phyloP scores from a whole-genome alignment of 1,140 invertebrate species.

The Chionoecetes opilio region DNA sequence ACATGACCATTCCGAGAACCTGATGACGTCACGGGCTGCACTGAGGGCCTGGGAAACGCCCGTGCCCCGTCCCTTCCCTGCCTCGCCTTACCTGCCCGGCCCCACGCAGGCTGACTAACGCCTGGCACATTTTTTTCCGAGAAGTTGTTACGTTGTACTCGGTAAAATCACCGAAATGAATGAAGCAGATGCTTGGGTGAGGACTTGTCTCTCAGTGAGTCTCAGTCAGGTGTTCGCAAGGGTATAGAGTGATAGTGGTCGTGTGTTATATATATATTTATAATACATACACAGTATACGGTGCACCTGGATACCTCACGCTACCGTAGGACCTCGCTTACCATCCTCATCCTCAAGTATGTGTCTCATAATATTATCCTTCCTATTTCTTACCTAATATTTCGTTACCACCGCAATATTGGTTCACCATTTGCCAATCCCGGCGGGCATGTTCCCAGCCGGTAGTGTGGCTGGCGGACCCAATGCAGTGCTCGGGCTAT shows the following conservation, averaged over 20 bases:
- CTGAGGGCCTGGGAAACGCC: background rate
- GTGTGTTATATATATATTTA: background rate
- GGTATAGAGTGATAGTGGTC: background rate
- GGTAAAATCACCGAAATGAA: background rate
- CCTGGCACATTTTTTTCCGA: background rate
- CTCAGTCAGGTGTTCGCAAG: background rate
- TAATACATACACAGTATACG: background rate
- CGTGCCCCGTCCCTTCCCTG: too few relatives aligned
- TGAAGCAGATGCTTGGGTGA: background rate
- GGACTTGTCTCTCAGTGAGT: background rate
- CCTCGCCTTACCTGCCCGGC: background rate
- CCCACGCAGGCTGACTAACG: slow-evolving; percentile 37
- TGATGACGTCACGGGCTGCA: slow-evolving; percentile 45
- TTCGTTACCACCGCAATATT: too few relatives aligned
- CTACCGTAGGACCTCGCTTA: background rate
- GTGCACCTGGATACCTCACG: background rate
- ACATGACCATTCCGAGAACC: slow-evolving; percentile 35
- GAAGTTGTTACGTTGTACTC: slow-evolving; percentile 9
- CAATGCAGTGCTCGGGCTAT: background rate
- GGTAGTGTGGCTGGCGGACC: background rate
- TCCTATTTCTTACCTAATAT: too few relatives aligned
- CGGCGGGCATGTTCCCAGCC: background rate
- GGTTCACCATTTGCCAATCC: background rate
- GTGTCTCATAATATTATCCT: background rate
- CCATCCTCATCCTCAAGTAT: background rate